Conservation (phyloP, 1,140 invertebrate genomes). For the Magallana angulata region DNA sequence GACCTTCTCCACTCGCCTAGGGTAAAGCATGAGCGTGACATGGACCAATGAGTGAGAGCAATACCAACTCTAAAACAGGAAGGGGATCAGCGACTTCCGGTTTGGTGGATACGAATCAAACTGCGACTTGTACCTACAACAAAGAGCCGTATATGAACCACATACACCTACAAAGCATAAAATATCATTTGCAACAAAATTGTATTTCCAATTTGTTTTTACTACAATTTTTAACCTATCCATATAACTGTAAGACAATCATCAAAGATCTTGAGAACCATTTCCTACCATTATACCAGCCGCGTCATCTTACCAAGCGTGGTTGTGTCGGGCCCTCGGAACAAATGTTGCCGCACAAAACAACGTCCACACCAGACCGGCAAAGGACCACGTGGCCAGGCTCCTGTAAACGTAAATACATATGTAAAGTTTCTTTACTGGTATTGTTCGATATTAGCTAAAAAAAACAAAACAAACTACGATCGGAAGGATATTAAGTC, state of each 20-base stretch:
- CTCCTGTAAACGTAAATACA: conserved; percentile 57
- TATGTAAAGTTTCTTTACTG: not conserved
- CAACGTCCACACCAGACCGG: conserved; percentile 68
- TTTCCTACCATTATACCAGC: too few species aligned
- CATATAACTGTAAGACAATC: too few species aligned
- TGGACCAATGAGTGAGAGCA: not conserved
- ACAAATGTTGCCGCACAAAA: conserved; percentile 71
- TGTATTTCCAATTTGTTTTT: not conserved
- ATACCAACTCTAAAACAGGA: not conserved
- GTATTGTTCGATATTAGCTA: not conserved
- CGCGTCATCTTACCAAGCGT: conserved; percentile 61
- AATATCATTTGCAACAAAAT: not conserved
- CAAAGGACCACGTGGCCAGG: conserved; percentile 68
- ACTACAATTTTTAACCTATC: too few species aligned
- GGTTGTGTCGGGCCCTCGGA: conserved; percentile 69
- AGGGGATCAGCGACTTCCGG: conserved; percentile 64
- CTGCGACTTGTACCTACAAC: conserved; percentile 64
- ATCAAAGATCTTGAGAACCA: too few species aligned
- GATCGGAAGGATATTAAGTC: not conserved
- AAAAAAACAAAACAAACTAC: not conserved
- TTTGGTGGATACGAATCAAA: conserved; percentile 64
- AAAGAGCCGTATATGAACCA: not conserved
- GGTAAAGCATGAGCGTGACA: too few species aligned
- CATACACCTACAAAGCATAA: not conserved
- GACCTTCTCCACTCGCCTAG: too few species aligned